Percentiles rank a stretch among this genome's conserved stretches.
These are phyloP conservation scores for Clunio marinus DNA, from an alignment of 2,888 invertebrate genomes.

Conservation along the genomic window DNA sequence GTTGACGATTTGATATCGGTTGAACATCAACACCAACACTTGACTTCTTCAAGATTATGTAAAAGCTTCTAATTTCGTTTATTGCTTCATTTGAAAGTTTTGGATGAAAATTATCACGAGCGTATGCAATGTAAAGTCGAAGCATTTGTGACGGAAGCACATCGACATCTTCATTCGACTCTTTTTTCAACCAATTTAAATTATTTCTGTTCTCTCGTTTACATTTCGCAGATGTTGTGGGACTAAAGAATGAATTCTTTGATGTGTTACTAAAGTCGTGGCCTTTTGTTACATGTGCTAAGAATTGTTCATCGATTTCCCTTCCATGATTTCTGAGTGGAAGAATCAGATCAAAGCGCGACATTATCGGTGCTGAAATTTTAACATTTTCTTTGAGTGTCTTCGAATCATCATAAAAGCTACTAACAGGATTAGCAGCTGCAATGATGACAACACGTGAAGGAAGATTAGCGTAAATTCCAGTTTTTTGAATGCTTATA, in stretches of 20 bases:
- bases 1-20: conserved; percentile 69
- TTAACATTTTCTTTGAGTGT: conserved; percentile 86
- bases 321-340: conserved; percentile 73
- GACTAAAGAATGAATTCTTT: conserved; percentile 53
- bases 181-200: conserved; percentile 56
- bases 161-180: conserved; percentile 62
- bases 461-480: conserved; percentile 74
- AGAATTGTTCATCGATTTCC: neutral
- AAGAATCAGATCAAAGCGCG: conserved; percentile 90
- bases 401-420: conserved; percentile 82
- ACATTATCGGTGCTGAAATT: conserved; percentile 77
- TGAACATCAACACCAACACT: conserved; percentile 63
- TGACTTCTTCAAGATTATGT: conserved; percentile 68
- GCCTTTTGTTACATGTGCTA: neutral
- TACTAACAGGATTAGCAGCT: conserved; percentile 87
- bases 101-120: conserved; percentile 81
- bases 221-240: conserved; percentile 51
- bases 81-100: conserved; percentile 69
- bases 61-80: conserved; percentile 68
- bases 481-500: conserved; percentile 87
- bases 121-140: conserved; percentile 83
- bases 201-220: neutral
- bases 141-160: conserved; percentile 70
- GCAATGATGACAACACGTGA: conserved; percentile 77
- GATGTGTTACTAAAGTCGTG: too few species aligned